phyloP scores from a whole-genome alignment of 2,888 invertebrate species.

The Epirrita christyi region DNA sequence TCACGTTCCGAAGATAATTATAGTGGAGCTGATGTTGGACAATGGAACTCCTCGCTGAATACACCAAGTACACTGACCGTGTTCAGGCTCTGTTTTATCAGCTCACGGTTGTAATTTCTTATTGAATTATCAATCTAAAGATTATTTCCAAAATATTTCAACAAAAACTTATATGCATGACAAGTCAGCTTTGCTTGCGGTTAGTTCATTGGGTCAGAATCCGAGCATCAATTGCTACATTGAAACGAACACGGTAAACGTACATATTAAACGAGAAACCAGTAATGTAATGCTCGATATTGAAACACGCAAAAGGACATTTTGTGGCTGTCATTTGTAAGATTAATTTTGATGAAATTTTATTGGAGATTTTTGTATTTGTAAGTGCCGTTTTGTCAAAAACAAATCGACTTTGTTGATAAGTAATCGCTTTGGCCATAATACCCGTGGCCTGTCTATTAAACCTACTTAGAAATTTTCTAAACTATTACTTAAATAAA shows the following conservation, averaged over 20 bases:
- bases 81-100: neutral
- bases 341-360: neutral
- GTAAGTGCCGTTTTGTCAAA: neutral
- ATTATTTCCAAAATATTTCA: too few species aligned
- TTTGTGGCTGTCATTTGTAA: neutral
- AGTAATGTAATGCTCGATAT: neutral
- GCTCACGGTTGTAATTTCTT: too few species aligned
- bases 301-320: neutral
- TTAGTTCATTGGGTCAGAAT: slow-evolving; percentile 5
- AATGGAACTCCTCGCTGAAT: too few species aligned
- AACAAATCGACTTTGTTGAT: neutral
- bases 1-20: too few species aligned
- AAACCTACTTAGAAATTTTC: neutral
- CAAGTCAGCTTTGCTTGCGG: too few species aligned
- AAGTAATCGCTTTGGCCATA: neutral
- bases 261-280: slow-evolving; percentile 6
- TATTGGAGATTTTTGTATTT: neutral
- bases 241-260: slow-evolving; percentile 24
- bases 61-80: too few species aligned
- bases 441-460: neutral
- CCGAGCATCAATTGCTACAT: slow-evolving; percentile 9
- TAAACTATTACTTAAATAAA: slow-evolving; percentile 3
- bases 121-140: too few species aligned
- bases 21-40: too few species aligned
- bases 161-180: too few species aligned